Base-by-base conservation (phyloP, 2,888 invertebrate genomes). In the Ectropis crepuscularia region DNA sequence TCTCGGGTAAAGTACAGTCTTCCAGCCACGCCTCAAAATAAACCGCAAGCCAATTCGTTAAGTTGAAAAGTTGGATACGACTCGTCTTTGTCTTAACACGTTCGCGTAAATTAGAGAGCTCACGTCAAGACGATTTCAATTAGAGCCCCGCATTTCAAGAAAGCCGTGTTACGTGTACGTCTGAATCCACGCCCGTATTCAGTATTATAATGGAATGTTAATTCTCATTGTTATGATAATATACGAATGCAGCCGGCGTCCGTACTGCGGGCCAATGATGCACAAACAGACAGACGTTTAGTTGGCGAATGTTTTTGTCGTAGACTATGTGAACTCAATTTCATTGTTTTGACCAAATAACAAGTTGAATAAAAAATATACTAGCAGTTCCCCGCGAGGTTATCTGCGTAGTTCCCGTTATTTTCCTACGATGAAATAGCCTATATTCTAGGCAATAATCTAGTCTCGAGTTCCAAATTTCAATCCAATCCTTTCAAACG, bases 201-300 rank as follows among this genome's bases (percentile, higher is more conserved):
- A 41, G 41, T 39, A 45, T 11, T 60, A 57, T 65, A 53, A 68
- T 70, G 61, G 59, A 68, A 65, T 70, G 68, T 72, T 68, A 67
- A 72, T 66, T 58, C 53, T 41, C 62, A 72, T 72, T 70, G 68
- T 68, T 63, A 67, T 70, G 70, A 45, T 70, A 67, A 69, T 68
- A 5, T 48, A 28, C 4, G 16, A 36, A 43, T 54, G 53, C 53
- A 49, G 46, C 9, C 16, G 38, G 36, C 8, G 51, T 37, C n/a
- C 43, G 28, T 28, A 45, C 49, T 50, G 36, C 55, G 51, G 64
- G 53, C 57, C 68, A 60, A 70, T 70, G 64, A 69, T 70, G 65
- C 70, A 66, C 69, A 65, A 63, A 66, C 68, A 64, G 49, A 62
- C 66, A 70, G 66, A 70, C 65, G 67, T 53, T 51, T 42, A 53